Base-by-base conservation (phyloP, 2,888 invertebrate genomes). In the Theristus sp. region DNA sequence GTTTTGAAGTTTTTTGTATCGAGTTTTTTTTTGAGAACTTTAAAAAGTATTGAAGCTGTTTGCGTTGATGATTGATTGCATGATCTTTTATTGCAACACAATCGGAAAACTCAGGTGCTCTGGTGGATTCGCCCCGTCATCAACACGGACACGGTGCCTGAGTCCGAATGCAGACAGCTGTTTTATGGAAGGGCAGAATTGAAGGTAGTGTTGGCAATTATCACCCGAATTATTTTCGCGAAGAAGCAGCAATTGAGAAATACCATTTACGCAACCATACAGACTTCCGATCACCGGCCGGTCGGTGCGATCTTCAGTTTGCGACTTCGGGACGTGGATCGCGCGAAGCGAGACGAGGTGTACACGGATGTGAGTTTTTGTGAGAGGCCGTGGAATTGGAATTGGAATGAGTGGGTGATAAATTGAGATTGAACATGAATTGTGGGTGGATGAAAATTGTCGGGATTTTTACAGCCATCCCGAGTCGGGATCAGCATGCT, bases 141-240 rank as follows among this genome's bases (percentile, higher is more conserved):
- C 56, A 30, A 30, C 24, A 6, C 6, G 1, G n/a, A 29, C 3
- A 29, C 29, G 13, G 13, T 2, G n/a, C 56, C 10, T 3, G 2
- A n/a, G n/a, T 1, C 26, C 6, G 27, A 6, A 6, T 60, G 62
- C 56, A 20, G 28, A 17, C 60, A 57, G 25, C 28, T 90, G 46
- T 84, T 87, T 74, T 98, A 98, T 75, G 89, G 90, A 1, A 80
- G 89, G 66, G 87, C 91, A 6, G 94, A 98, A 75, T 77, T 98
- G 62, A 94, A 93, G 74, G 93, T 93, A 74, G 25, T 28, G 38
- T 17, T 38, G 17, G 38, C 38, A 13, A 13, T 38, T 38, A 17
- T 38, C 38, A 38, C 10, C n/a, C n/a, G n/a, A n/a, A n/a, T n/a
- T n/a, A 17, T 38, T 38, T 13, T 38, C 17, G 38, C 38, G 17